Conservation (phyloP, 2,797 vertebrate species). For the Hippoglossus hippoglossus region DNA sequence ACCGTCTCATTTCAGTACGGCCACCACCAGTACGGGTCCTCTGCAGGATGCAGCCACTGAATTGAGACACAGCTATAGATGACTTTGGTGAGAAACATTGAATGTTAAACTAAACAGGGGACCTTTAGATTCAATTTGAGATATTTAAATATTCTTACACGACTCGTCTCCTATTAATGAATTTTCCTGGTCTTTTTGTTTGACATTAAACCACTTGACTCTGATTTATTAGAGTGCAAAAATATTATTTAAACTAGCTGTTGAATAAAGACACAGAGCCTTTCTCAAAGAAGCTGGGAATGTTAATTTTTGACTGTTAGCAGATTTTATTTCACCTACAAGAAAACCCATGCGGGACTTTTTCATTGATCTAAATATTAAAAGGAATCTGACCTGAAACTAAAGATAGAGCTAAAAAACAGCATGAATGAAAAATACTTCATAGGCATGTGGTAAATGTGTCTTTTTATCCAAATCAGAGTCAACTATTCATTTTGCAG, state of each 20-base stretch:
- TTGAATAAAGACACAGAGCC: no score
- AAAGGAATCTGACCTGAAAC: constrained; percentile 6
- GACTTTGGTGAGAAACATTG: no score
- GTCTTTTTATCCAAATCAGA: constrained; percentile 1
- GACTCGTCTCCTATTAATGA: no score
- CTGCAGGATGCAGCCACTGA: no score
- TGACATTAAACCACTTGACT: not conserved
- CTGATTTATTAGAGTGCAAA: not conserved
- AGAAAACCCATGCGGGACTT: not conserved
- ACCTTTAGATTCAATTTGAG: not conserved
- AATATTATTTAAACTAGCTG: no score
- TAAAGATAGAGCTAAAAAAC: not conserved
- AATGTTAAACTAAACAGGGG: not conserved
- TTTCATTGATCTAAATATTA: constrained; percentile 10
- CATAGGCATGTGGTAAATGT: constrained; percentile 1
- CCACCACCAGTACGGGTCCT: no score
- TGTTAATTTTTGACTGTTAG: constrained; percentile 10
- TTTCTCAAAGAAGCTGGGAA: not conserved
- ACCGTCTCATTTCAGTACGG: no score
- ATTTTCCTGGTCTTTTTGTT: not conserved
- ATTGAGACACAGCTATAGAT: no score
- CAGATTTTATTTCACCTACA: constrained; percentile 1
- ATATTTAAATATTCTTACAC: not conserved
- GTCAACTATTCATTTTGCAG: constrained; percentile 41
- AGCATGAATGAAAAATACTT: not conserved